A percentile compares a stretch with the other conserved stretches of the same genome.
Evolutionary conservation across 2,797 vertebrate species (phyloP).

Genomic region (Tolypeutes matacus): DNA sequence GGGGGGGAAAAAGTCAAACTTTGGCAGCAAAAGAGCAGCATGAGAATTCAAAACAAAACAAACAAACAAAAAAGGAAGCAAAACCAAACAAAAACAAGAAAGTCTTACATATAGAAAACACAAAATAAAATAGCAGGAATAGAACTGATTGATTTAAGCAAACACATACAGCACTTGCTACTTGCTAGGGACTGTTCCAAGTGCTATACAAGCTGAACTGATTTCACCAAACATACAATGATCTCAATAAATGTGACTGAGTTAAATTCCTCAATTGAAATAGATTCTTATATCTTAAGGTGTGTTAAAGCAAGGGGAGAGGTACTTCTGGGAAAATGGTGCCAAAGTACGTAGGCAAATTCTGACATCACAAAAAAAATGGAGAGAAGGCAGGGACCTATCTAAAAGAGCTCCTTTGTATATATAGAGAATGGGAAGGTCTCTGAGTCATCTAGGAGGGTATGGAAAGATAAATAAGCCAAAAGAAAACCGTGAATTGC

Average conservation of each 20-base stretch:
- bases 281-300: neutral
- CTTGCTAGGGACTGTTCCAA: neutral
- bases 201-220: neutral
- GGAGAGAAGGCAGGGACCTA: too few species aligned
- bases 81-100: neutral
- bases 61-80: neutral
- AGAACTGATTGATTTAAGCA: neutral
- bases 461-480: too few species aligned
- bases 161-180: neutral
- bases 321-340: too few species aligned
- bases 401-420: too few species aligned
- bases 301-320: neutral
- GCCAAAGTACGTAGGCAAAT: too few species aligned
- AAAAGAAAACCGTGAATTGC: too few species aligned
- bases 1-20: neutral
- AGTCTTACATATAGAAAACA: neutral
- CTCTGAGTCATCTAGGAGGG: too few species aligned
- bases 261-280: constrained; percentile 5
- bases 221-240: neutral
- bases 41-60: neutral
- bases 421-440: too few species aligned
- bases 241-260: neutral
- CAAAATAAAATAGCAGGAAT: neutral
- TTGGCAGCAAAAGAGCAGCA: neutral
- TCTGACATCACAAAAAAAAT: too few species aligned